These are phyloP conservation scores for Aldabrachelys gigantea DNA, from an alignment of 2,113 vertebrate species.

Conservation along the genomic window DNA sequence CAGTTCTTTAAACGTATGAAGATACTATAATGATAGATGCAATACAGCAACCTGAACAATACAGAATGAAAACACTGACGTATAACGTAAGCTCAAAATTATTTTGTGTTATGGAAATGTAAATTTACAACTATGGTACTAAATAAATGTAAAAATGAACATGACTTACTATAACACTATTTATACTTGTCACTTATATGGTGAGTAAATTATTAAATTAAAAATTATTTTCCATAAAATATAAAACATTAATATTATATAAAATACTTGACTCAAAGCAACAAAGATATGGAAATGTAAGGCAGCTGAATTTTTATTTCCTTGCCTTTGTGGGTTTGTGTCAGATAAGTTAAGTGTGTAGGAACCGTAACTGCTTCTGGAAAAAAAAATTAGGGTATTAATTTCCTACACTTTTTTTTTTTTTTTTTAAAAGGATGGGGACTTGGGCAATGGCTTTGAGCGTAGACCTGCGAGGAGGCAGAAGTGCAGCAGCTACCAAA, in stretches of 20 bases:
- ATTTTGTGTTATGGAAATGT: neutral
- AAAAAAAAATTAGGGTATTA: neutral
- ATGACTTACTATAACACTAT: neutral
- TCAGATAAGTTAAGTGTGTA: neutral
- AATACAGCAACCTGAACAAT: neutral
- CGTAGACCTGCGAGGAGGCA: neutral
- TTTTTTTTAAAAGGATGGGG: neutral
- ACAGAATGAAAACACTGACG: neutral
- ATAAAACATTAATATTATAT: neutral
- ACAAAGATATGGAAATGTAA: neutral
- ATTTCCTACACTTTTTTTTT: neutral
- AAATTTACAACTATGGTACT: constrained; percentile 34
- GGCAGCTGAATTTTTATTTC: neutral
- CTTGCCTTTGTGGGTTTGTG: neutral
- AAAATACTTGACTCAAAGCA: neutral
- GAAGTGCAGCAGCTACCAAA: constrained; percentile 2
- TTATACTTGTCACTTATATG: neutral
- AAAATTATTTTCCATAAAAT: neutral
- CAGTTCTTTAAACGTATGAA: neutral
- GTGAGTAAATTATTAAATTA: neutral
- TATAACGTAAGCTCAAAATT: neutral
- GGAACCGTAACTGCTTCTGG: neutral
- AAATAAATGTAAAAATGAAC: neutral
- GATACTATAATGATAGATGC: neutral
- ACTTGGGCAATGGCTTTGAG: neutral